Base-by-base conservation (phyloP, 2,888 invertebrate species). In the Pseudeuparius sepicola region DNA sequence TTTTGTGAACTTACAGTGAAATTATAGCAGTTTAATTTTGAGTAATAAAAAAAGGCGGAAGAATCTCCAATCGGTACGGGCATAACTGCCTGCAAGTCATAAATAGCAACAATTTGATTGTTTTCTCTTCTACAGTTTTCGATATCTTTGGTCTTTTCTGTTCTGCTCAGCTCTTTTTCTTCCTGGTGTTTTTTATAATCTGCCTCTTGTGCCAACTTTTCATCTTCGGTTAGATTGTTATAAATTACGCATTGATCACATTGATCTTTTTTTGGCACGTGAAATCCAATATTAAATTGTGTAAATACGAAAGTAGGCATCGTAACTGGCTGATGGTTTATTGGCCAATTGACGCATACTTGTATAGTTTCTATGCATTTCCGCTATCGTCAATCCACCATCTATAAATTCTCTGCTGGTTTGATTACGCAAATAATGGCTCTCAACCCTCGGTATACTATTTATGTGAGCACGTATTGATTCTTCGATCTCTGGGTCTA, bases 211-310 rank as follows among this genome's bases (percentile, higher is more conserved):
- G 3, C 13, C 4, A 12, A 2, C 31, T 31, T 18, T 18, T 31
- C 18, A n/a, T 18, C 18, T 31, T 31, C 31, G 12, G 9, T 31
- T 18, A 18, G 20, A 14, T 31, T 31, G 31, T 31, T 16, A 31
- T 12, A 31, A n/a, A 20, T 3, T 4, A 15, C 4, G 16, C 24
- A 24, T 24, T 3, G 2, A 3, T 32, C 35, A 12, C 35, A 35
- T 10, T 29, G 29, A 13, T 35, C 35, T 11, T 35, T 35, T 13
- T 35, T 35, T 3, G 29, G 35, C n/a, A 17, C 3, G 15, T 16
- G 14, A 14, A 35, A 35, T 14, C 14, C 5, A 12, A 35, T 3
- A 35, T 29, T 28, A 28, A 29, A 35, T 13, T 35, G 14, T 4
- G 29, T 13, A 12, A 23, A n/a, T n/a, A n/a, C n/a, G n/a, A n/a